Percentiles rank a stretch among this genome's conserved stretches.
Evolutionary conservation across 2,888 invertebrate genomes (phyloP).

Genomic region (Neria commutata): DNA sequence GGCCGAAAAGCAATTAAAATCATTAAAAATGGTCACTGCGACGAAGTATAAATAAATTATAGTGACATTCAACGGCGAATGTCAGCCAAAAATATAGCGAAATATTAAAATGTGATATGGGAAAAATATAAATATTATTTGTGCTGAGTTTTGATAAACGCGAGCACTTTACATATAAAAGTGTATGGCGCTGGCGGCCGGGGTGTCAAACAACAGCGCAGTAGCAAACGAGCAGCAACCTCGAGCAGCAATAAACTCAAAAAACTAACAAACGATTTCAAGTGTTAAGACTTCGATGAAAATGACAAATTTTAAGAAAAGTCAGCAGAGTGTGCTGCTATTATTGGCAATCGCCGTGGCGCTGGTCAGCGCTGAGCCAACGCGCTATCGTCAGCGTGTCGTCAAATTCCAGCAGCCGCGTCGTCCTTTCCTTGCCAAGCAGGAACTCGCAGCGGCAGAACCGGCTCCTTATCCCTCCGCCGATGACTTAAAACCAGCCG

Average conservation of each 20-base stretch:
- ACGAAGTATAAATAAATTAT: too few species aligned
- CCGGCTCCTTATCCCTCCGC: slow-evolving; percentile 51
- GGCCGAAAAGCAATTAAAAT: too few species aligned
- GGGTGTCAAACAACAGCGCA: slow-evolving; percentile 27
- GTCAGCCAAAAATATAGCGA: too few species aligned
- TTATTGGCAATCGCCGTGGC: slow-evolving; percentile 27
- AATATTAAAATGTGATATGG: too few species aligned
- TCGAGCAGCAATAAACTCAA: background rate
- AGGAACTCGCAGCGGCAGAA: slow-evolving; percentile 33
- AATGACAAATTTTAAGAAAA: too few species aligned
- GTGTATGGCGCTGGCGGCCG: slow-evolving; percentile 32
- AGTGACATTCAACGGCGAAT: too few species aligned
- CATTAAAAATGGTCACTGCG: too few species aligned
- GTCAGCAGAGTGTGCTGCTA: too few species aligned
- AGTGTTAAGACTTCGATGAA: background rate
- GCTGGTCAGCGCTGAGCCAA: slow-evolving; percentile 27
- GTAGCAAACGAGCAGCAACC: slow-evolving; percentile 17
- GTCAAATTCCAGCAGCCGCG: slow-evolving; percentile 18
- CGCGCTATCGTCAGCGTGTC: slow-evolving; percentile 17
- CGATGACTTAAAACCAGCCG: slow-evolving; percentile 46
- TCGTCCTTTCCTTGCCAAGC: slow-evolving; percentile 38
- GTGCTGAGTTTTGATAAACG: too few species aligned
- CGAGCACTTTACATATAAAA: too few species aligned
- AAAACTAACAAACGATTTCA: background rate
- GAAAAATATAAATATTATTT: too few species aligned